A percentile compares a stretch with the other conserved stretches of the same genome.
Conservation (phyloP, 1,140 invertebrate genomes). For the Drosophila pseudoananassae region DNA sequence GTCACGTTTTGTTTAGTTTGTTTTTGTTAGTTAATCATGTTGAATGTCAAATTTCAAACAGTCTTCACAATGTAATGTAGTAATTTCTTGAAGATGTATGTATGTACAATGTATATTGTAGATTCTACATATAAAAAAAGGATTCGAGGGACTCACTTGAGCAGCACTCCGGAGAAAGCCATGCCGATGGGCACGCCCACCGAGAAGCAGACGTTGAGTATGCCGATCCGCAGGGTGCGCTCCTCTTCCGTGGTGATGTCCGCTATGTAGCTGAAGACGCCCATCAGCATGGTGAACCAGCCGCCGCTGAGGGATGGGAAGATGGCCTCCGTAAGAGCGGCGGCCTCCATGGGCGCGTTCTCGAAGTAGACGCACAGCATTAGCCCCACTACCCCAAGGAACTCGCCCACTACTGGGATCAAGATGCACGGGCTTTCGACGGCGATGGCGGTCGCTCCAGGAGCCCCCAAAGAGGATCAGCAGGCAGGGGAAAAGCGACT, state of each 20-base stretch:
- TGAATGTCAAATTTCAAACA: too few relatives aligned
- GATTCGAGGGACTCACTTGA: conserved; percentile 76
- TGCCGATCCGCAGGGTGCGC: conserved; percentile 92
- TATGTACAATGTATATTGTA: too few relatives aligned
- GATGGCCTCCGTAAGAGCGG: conserved; percentile 90
- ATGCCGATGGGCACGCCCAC: conserved; percentile 92
- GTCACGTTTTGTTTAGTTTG: too few relatives aligned
- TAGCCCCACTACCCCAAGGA: conserved; percentile 90
- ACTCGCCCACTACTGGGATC: conserved; percentile 91
- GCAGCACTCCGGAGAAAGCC: conserved; percentile 89
- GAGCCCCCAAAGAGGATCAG: conserved; percentile 92
- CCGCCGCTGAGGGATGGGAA: conserved; percentile 91
- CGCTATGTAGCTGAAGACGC: conserved; percentile 94
- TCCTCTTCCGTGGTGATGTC: conserved; percentile 92
- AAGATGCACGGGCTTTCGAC: conserved; percentile 94
- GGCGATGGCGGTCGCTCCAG: conserved; percentile 89
- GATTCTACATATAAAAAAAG: neutral
- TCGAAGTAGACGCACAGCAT: conserved; percentile 92
- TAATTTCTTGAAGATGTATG: too few relatives aligned
- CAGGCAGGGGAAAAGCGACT: conserved; percentile 90
- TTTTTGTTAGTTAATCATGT: too few relatives aligned
- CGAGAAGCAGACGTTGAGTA: conserved; percentile 92
- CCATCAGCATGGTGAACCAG: conserved; percentile 95
- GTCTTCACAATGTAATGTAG: too few relatives aligned
- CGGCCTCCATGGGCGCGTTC: conserved; percentile 91